Conservation (phyloP, 2,113 vertebrate genomes). For the Entomyzon cyanotis region DNA sequence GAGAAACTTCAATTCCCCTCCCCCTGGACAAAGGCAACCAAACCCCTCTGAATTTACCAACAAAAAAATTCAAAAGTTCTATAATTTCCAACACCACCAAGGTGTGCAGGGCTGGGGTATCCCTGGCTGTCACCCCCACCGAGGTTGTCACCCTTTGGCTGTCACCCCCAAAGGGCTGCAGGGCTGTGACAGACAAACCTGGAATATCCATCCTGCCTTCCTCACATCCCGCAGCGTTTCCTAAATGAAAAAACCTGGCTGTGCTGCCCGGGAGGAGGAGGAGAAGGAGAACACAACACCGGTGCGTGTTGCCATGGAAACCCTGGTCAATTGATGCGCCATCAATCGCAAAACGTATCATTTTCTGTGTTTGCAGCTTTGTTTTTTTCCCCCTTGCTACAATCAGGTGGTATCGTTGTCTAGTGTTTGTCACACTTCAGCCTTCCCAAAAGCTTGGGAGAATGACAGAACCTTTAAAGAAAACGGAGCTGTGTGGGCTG, state of each 20-base stretch:
- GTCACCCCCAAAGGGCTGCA: not conserved
- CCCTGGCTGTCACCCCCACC: not conserved
- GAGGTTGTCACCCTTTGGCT: no score
- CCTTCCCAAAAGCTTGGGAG: not conserved
- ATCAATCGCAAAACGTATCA: conserved; percentile 42
- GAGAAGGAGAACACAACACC: not conserved
- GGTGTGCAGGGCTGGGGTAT: not conserved
- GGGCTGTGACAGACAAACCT: not conserved
- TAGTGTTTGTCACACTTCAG: conserved; percentile 30
- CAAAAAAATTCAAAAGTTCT: not conserved
- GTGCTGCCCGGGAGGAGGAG: conserved; percentile 5
- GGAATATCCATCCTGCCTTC: not conserved
- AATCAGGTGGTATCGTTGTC: not conserved
- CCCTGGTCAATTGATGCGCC: conserved; percentile 31
- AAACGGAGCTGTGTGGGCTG: not conserved
- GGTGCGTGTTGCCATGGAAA: conserved; percentile 49
- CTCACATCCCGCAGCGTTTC: not conserved
- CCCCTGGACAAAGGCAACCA: not conserved
- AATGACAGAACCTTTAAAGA: not conserved
- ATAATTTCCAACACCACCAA: accelerated
- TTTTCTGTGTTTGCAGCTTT: conserved; percentile 19
- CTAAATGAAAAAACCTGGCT: conserved; percentile 34
- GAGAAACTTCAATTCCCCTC: not conserved
- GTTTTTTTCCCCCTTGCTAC: not conserved
- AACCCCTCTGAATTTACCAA: not conserved